Conservation (phyloP, 2,888 invertebrate genomes). For the Punctoribates punctum region DNA sequence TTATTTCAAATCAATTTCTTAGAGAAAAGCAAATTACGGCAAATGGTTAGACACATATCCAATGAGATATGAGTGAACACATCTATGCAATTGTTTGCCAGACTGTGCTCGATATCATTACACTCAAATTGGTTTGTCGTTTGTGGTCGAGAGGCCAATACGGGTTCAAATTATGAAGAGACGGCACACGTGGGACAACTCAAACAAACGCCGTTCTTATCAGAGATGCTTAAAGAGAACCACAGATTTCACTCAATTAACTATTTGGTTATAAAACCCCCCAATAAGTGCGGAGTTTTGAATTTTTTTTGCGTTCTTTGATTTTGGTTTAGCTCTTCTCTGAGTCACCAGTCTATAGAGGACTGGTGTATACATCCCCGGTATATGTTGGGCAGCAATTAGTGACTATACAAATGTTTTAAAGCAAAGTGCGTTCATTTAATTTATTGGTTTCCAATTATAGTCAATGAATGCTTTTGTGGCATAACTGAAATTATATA, state of each 20-base stretch:
- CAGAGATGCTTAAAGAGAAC: neutral
- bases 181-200: slow-evolving; percentile 11
- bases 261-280: too few species aligned
- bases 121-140: slow-evolving; percentile 27
- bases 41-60: too few species aligned
- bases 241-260: neutral
- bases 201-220: neutral
- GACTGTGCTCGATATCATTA: neutral
- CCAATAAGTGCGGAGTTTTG: too few species aligned
- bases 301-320: too few species aligned
- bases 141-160: slow-evolving; percentile 13
- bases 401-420: neutral
- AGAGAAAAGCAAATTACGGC: too few species aligned
- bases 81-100: neutral
- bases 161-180: too few species aligned
- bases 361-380: too few species aligned
- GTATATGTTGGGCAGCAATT: too few species aligned
- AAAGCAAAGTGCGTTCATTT: slow-evolving; percentile 4
- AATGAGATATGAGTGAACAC: too few species aligned
- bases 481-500: slow-evolving; percentile 1
- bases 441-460: neutral
- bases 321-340: neutral
- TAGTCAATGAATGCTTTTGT: neutral
- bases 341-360: too few species aligned
- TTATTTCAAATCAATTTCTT: too few species aligned